Evolutionary conservation across 2,113 vertebrate species (phyloP), one percentile per base, ranked within the genome.

Genomic region (Myxocyprinus asiaticus): DNA sequence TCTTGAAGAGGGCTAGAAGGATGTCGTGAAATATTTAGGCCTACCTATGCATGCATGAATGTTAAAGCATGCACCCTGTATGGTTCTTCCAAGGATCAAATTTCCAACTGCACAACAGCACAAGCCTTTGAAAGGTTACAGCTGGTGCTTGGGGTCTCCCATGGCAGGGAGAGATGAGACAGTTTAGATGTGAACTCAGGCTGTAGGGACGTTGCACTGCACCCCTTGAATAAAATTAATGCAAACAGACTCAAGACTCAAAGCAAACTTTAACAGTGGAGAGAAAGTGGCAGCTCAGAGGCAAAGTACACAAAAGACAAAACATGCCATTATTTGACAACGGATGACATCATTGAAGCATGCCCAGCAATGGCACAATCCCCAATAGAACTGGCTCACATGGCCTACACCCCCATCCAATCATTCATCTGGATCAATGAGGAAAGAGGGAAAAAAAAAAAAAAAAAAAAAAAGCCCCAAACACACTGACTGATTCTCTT

Each of bases 41-140:
- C 14, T 58, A 70, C 3, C 0, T 58, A 43, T 0, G n/a, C 3
- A 8, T 59, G 51, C 3, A 6, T 33, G 22, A 33, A 33, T 33
- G 53, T 55, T 17, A 6, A 43, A 7, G 9, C 5, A 74, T 3
- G n/a, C 43, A 58, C 66, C 78, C 74, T 50, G 42, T n/a, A 14
- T 67, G 58, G 11, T 62, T 75, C 56, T 11, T 22, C 11, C 10
- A 64, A 58, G n/a, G 70, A 33, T 78, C 79, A 75, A 14, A 65
- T 81, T 80, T 80, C 82, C 45, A 42, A 80, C 68, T 48, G 17
- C 75, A 77, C 33, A 63, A 9, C 56, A 33, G 9, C 4, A 11
- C 5, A 51, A 43, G 7, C 15, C 69, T 61, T 81, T 17, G 64
- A 62, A 45, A 45, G 10, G 73, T 51, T 15, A 81, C 69, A 84